Percentiles rank a stretch among this genome's conserved stretches.
phyloP scores from a whole-genome alignment of 2,797 vertebrate genomes.

The Sebastolobus alascanus region DNA sequence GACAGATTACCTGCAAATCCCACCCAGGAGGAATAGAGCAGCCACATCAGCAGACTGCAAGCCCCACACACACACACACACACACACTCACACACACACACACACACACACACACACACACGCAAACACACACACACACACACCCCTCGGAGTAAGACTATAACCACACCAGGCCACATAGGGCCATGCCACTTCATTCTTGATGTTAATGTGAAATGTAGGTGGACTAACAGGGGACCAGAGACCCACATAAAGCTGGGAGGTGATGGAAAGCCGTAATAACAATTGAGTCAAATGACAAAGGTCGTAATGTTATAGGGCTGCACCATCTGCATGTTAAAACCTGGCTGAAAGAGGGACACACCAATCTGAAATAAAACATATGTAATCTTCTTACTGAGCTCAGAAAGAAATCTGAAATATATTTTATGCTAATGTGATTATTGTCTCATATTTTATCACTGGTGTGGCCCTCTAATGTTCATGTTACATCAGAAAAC shows the following conservation, averaged over 20 bases:
- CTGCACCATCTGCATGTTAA: slow-evolving; percentile 30
- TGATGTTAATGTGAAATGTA: slow-evolving; percentile 53
- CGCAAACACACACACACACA: too few relatives aligned
- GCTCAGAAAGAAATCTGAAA: neutral
- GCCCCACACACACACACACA: neutral
- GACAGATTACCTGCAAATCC: slow-evolving; percentile 76
- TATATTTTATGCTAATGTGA: neutral
- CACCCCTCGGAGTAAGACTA: slow-evolving; percentile 13
- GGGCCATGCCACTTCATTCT: slow-evolving; percentile 39
- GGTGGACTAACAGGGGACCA: slow-evolving; percentile 17
- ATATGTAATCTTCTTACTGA: neutral
- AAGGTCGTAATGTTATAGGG: slow-evolving; percentile 15
- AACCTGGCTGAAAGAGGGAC: neutral
- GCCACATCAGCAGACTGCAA: slow-evolving; percentile 55
- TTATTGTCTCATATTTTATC: neutral
- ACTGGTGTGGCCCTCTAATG: neutral
- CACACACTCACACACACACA: slow-evolving; percentile 9
- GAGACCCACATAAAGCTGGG: slow-evolving; percentile 18
- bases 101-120: too few relatives aligned
- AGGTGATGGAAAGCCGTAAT: slow-evolving; percentile 33
- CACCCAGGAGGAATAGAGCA: slow-evolving; percentile 52
- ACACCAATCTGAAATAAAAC: neutral
- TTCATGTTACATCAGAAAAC: too few relatives aligned
- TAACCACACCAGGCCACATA: slow-evolving; percentile 33
- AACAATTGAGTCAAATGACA: slow-evolving; percentile 37